Evolutionary conservation across 2,797 vertebrate species (phyloP).

Genomic region (Huso huso): DNA sequence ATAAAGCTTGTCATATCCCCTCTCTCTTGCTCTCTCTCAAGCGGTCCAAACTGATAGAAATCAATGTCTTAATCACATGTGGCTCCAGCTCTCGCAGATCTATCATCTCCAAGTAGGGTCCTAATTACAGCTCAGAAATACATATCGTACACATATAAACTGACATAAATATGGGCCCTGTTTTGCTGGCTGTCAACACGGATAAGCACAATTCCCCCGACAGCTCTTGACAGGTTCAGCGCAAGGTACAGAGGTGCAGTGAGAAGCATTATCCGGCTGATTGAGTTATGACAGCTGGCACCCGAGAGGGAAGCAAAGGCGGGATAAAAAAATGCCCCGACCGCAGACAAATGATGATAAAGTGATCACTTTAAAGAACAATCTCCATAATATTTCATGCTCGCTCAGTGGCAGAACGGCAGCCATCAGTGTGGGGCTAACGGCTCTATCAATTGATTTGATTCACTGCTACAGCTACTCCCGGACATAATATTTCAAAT

Average conservation of each 20-base stretch:
- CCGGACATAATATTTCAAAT: constrained; percentile 97
- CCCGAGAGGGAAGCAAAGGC: constrained; percentile 69
- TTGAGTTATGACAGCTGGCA: constrained; percentile 98
- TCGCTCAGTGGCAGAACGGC: constrained; percentile 73
- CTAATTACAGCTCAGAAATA: constrained; percentile 61
- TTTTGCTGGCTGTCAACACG: constrained; percentile 70
- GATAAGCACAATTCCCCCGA: constrained; percentile 74
- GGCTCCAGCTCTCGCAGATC: constrained; percentile 46
- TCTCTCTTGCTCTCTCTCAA: constrained; percentile 23
- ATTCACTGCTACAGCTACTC: constrained; percentile 92
- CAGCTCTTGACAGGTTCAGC: constrained; percentile 72
- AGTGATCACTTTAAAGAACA: constrained; percentile 99
- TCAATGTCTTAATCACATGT: constrained; percentile 47
- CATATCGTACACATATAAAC: constrained; percentile 70
- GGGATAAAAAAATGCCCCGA: constrained; percentile 65
- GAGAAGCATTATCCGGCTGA: constrained; percentile 84
- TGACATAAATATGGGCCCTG: constrained; percentile 69
- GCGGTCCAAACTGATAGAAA: constrained; percentile 44
- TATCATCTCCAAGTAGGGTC: constrained; percentile 44
- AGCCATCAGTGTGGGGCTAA: constrained; percentile 78
- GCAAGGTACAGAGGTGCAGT: constrained; percentile 47
- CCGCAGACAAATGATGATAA: constrained; percentile 98
- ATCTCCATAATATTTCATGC: constrained; percentile 99
- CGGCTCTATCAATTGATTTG: constrained; percentile 99
- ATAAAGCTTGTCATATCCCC: constrained; percentile 50